Base-by-base conservation (phyloP, 2,113 vertebrate genomes). In the Pseudopipra pipra region DNA sequence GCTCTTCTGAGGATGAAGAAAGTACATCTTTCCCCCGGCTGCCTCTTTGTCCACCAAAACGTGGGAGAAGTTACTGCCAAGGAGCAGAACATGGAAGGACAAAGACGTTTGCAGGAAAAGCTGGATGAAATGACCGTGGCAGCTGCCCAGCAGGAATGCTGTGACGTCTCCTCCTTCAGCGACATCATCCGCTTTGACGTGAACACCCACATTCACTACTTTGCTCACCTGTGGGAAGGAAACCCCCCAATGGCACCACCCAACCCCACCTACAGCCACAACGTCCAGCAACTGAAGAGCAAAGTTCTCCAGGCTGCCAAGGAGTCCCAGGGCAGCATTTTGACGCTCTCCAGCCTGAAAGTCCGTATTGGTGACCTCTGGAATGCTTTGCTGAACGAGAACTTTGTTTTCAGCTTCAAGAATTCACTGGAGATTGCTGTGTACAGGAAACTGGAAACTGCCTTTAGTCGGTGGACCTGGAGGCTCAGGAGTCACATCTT, bases 1-100 rank as follows among this genome's bases (percentile, higher is more conserved):
- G 97, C 97, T 68, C 98, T 98, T 63, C 89, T 98, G 30, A 97
- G 97, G 59, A 98, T 98, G 97, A 98, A 97, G 77, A 87, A 97
- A 91, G 90, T 98, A 5, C 89, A 71, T 11, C 91, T 98, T 35
- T 96, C 92, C 19, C 96, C 97, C 11, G 77, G 97, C 37, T 98
- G 97, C 59, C 31, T 98, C 6, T 98, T 98, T 91, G 97, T 37
- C 37, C 37, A 37, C 37, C 37, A 37, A 37, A 37, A 37, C 37
- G 37, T 37, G 37, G 37, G 37, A 37, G 37, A 37, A 37, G 37
- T 37, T 37, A 37, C 37, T 39, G 37, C 37, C 37, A 39, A 39
- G 37, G 37, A 39, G 37, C 37, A 39, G 37, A 39, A 39, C 37
- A 39, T 39, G 37, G 37, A 39, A 39, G 37, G 37, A 39, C 37